Percentiles rank a stretch among this genome's conserved stretches.
Evolutionary conservation across 1,140 invertebrate genomes (phyloP).

Genomic region (Pachypeltis micranthus): DNA sequence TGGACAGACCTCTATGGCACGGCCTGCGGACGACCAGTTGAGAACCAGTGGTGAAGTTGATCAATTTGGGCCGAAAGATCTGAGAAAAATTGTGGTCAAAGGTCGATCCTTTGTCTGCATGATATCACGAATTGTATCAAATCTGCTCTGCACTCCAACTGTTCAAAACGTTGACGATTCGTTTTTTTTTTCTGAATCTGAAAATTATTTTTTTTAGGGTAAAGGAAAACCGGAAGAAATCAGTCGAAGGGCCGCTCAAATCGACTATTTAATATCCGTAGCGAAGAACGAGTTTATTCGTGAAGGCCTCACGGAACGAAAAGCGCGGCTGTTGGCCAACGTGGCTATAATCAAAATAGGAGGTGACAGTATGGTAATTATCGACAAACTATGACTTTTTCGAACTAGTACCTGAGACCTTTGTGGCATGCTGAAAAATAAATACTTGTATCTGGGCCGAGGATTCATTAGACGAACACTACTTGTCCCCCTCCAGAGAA

Average conservation of each 20-base stretch:
- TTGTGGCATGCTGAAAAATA: too few relatives aligned
- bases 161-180: constrained; percentile 23
- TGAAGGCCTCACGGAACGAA: constrained; percentile 56
- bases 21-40: too few relatives aligned
- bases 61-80: background rate
- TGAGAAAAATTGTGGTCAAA: background rate
- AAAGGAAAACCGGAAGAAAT: constrained; percentile 48
- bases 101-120: background rate
- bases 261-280: constrained; percentile 53
- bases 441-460: background rate
- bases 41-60: background rate
- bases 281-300: constrained; percentile 58
- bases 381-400: background rate
- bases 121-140: background rate
- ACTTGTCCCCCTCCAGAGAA: constrained; percentile 33
- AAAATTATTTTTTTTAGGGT: constrained; percentile 45
- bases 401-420: too few relatives aligned
- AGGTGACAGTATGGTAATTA: constrained; percentile 48
- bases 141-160: background rate
- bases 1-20: too few relatives aligned
- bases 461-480: background rate
- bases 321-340: constrained; percentile 53
- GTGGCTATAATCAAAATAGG: constrained; percentile 64
- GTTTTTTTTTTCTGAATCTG: constrained; percentile 56
- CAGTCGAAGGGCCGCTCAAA: constrained; percentile 46